These are phyloP conservation scores for Condylura cristata DNA, from an alignment of 2,113 vertebrate species.

Conservation along the genomic window DNA sequence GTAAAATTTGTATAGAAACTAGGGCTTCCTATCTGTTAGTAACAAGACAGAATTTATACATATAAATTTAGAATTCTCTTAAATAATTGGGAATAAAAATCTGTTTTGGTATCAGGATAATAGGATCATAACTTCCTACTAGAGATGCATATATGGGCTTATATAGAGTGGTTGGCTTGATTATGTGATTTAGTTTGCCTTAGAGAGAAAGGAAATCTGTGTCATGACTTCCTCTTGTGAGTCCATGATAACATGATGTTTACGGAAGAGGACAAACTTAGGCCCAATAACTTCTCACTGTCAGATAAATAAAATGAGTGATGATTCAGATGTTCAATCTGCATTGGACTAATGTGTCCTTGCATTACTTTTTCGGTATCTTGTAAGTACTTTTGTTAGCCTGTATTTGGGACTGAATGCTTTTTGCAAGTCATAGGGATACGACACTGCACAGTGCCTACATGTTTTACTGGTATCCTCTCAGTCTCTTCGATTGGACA, in stretches of 20 bases:
- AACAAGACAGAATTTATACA: not conserved
- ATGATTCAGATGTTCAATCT: not conserved
- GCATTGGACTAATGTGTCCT: not conserved
- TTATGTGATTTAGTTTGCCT: not conserved
- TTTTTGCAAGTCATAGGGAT: not conserved
- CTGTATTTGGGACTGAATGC: not conserved
- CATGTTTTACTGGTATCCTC: not conserved
- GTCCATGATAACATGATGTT: not conserved
- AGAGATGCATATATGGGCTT: too few species aligned
- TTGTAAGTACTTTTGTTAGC: not conserved
- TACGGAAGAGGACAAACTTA: not conserved
- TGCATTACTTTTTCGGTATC: not conserved
- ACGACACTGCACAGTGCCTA: not conserved
- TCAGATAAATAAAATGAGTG: not conserved
- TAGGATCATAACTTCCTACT: not conserved
- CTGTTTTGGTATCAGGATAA: not conserved
- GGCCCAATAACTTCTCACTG: not conserved
- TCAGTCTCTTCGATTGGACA: not conserved
- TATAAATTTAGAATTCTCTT: not conserved
- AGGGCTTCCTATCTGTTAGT: not conserved
- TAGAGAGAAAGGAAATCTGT: not conserved
- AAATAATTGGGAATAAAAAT: not conserved
- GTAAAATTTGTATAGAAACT: not conserved
- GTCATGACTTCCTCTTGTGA: not conserved
- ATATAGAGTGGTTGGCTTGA: not conserved